Conservation (phyloP, 2,797 vertebrate species). For the Protosalanx chinensis region DNA sequence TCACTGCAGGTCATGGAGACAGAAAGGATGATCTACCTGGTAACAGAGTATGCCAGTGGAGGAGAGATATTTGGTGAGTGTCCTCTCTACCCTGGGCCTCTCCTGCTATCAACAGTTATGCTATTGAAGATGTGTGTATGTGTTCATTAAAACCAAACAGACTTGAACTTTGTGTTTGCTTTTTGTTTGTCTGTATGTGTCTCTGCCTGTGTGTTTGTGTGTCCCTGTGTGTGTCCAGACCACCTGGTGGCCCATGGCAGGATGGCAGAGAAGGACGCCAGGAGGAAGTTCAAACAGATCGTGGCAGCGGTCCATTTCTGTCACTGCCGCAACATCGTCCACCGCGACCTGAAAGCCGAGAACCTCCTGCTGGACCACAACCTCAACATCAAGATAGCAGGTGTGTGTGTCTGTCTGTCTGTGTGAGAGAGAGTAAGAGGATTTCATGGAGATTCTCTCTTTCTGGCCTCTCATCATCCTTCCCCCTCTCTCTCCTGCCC, state of each 20-base stretch:
- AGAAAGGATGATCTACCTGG: slow-evolving; percentile 96
- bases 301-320: slow-evolving; percentile 96
- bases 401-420: slow-evolving; percentile 34
- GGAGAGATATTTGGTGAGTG: slow-evolving; percentile 97
- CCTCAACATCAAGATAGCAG: slow-evolving; percentile 99
- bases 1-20: slow-evolving; percentile 94
- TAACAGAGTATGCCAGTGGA: slow-evolving; percentile 96
- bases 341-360: slow-evolving; percentile 96
- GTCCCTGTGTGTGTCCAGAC: slow-evolving; percentile 69
- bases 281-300: slow-evolving; percentile 97
- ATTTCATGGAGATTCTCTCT: background rate
- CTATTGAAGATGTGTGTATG: background rate
- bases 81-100: background rate
- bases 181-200: slow-evolving; percentile 8
- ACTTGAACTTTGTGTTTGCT: slow-evolving; percentile 1
- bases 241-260: slow-evolving; percentile 96
- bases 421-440: slow-evolving; percentile 21
- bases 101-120: background rate
- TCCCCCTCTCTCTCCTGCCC: slow-evolving; percentile 5
- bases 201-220: background rate
- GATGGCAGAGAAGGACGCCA: slow-evolving; percentile 97
- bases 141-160: background rate
- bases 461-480: background rate
- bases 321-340: slow-evolving; percentile 95
- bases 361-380: slow-evolving; percentile 97